Conservation (phyloP, 2,797 vertebrate genomes). For the Galaxias olidus region DNA sequence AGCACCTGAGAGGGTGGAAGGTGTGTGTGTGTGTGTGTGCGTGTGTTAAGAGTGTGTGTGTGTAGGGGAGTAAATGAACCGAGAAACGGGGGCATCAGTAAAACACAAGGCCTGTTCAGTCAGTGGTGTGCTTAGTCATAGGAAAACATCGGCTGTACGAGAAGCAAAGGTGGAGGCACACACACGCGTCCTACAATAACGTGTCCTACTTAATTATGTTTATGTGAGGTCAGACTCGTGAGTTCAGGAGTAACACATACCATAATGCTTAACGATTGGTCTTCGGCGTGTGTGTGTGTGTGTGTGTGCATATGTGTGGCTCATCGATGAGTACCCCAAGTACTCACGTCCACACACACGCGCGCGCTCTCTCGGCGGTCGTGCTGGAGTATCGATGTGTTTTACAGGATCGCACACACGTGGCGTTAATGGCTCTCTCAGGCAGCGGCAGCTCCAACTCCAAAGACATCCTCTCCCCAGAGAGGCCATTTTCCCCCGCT, state of each 20-base stretch:
- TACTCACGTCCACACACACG: constrained; percentile 11
- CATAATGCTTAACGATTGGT: too few relatives aligned
- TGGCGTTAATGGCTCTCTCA: constrained; percentile 45
- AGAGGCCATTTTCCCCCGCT: constrained; percentile 57
- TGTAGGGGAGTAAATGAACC: constrained; percentile 6
- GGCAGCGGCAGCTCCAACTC: constrained; percentile 34
- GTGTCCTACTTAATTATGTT: neutral
- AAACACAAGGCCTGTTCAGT: too few relatives aligned
- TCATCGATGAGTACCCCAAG: neutral
- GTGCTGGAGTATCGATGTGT: constrained; percentile 34
- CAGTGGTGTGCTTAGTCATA: neutral
- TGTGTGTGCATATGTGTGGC: neutral
- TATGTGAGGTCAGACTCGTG: neutral
- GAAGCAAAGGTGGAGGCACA: neutral
- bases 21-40: neutral
- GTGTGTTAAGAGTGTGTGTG: neutral
- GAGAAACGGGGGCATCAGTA: constrained; percentile 10
- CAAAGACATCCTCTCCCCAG: constrained; percentile 52
- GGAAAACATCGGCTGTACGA: too few relatives aligned
- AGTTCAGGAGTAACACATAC: neutral
- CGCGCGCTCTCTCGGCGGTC: constrained; percentile 11
- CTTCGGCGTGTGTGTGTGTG: neutral
- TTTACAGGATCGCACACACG: constrained; percentile 5
- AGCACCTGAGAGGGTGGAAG: neutral
- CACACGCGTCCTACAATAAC: neutral